Evolutionary conservation across 2,797 vertebrate species (phyloP).

Genomic region (Peromyscus attwateri): DNA sequence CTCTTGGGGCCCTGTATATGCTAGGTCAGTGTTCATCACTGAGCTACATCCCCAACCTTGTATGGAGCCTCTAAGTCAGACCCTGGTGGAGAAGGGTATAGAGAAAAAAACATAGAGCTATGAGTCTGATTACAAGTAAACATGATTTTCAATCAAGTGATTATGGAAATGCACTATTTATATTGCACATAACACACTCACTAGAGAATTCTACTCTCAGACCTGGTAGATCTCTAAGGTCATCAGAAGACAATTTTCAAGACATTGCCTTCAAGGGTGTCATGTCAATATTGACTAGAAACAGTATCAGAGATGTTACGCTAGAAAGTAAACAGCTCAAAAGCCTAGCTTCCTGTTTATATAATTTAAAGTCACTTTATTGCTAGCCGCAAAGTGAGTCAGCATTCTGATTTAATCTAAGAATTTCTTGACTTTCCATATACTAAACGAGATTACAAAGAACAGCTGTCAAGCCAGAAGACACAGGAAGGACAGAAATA

Average conservation of each 20-base stretch:
- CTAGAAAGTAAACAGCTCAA: conserved; percentile 70
- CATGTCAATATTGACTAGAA: conserved; percentile 76
- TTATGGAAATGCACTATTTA: conserved; percentile 73
- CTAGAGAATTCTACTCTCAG: conserved; percentile 57
- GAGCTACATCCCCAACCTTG: neutral
- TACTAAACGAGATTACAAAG: conserved; percentile 70
- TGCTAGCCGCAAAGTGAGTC: conserved; percentile 58
- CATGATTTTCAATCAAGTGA: conserved; percentile 59
- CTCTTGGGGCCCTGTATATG: neutral
- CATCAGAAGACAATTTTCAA: conserved; percentile 70
- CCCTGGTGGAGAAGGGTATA: neutral
- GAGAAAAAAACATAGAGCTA: neutral
- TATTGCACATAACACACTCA: conserved; percentile 42
- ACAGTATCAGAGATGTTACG: conserved; percentile 66
- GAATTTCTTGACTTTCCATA: conserved; percentile 66
- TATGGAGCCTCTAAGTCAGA: conserved; percentile 56
- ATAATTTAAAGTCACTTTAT: conserved; percentile 65
- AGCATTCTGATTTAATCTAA: conserved; percentile 78
- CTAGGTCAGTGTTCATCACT: neutral
- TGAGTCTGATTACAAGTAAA: conserved; percentile 57
- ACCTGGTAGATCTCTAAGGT: conserved; percentile 41
- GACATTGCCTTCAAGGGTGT: conserved; percentile 41
- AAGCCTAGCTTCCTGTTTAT: conserved; percentile 75
- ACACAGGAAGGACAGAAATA: conserved; percentile 68
- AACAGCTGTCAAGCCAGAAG: conserved; percentile 75